Evolutionary conservation across 2,113 vertebrate genomes (phyloP).

Genomic region (Eleginops maclovinus): DNA sequence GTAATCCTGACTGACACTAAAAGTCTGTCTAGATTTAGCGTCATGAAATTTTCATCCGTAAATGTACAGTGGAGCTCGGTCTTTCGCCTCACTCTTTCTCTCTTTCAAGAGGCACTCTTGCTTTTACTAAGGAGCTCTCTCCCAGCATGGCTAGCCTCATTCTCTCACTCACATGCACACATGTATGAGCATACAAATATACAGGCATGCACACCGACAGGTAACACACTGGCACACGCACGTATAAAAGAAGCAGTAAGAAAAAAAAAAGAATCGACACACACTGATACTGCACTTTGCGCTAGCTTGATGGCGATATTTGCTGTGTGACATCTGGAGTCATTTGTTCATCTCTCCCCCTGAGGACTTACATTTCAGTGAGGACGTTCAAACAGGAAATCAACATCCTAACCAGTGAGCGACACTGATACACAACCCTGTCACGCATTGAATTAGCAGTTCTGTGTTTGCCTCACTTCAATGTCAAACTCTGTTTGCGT

Average conservation of each 20-base stretch:
- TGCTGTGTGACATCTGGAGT: conserved; percentile 59
- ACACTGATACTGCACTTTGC: conserved; percentile 16
- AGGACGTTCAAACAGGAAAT: conserved; percentile 54
- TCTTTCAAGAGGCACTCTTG: conserved; percentile 56
- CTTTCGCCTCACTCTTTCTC: conserved; percentile 43
- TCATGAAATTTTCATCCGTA: conserved; percentile 94
- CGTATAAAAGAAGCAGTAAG: neutral
- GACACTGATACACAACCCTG: conserved; percentile 16
- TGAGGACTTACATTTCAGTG: conserved; percentile 32
- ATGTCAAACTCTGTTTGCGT: neutral
- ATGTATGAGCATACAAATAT: conserved; percentile 24
- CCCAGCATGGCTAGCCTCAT: conserved; percentile 15
- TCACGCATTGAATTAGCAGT: conserved; percentile 17
- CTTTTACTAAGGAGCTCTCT: conserved; percentile 48
- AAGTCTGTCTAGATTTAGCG: conserved; percentile 93
- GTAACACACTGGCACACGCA: neutral
- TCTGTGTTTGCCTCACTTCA: neutral
- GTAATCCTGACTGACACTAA: conserved; percentile 96
- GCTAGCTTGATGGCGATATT: conserved; percentile 45
- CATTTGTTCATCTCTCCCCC: conserved; percentile 54
- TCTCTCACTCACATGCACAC: conserved; percentile 49
- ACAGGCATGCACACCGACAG: conserved; percentile 24
- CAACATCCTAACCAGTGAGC: conserved; percentile 19
- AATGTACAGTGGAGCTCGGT: conserved; percentile 78
- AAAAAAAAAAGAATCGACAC: neutral